A percentile compares a stretch with the other conserved stretches of the same genome.
Conservation (phyloP, 1,140 invertebrate genomes). For the Eulimnadia texana region DNA sequence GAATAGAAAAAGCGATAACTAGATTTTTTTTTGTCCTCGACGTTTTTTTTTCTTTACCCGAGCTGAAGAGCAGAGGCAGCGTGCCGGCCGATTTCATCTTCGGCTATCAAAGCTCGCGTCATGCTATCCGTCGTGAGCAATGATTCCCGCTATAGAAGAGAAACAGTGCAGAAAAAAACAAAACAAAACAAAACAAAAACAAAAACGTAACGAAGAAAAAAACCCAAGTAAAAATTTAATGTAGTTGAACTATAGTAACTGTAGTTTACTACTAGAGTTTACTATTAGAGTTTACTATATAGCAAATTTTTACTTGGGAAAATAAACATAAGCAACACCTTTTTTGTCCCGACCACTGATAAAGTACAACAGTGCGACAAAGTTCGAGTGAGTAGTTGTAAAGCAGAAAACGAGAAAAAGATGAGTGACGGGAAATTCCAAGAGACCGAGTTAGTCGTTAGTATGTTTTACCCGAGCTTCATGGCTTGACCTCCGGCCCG, state of each 20-base stretch:
- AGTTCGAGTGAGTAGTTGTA: not conserved
- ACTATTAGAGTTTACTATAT: too few species aligned
- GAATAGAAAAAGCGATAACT: not conserved
- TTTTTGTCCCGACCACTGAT: too few species aligned
- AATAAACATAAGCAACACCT: not conserved
- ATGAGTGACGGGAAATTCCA: slow-evolving; percentile 1
- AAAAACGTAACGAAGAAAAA: slow-evolving; percentile 2
- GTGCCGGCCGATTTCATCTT: slow-evolving; percentile 68
- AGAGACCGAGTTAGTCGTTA: slow-evolving; percentile 1
- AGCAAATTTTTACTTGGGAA: too few species aligned
- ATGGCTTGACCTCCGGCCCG: slow-evolving; percentile 82
- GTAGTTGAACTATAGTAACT: too few species aligned
- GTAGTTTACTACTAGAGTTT: too few species aligned
- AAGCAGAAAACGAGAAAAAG: not conserved
- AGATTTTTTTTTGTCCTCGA: too few species aligned
- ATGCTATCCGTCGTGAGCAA: slow-evolving; percentile 51
- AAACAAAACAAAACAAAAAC: slow-evolving; percentile 4
- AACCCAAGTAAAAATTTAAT: not conserved
- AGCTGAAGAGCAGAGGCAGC: slow-evolving; percentile 61
- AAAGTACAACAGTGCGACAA: not conserved
- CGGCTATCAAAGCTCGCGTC: slow-evolving; percentile 78
- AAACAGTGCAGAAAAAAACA: not conserved
- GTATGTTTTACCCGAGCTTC: slow-evolving; percentile 65
- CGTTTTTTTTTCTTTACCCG: slow-evolving; percentile 48
- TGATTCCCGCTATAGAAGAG: slow-evolving; percentile 8